These are phyloP conservation scores for Orestias chungarensis DNA, from an alignment of 2,797 vertebrate species.

Conservation along the genomic window DNA sequence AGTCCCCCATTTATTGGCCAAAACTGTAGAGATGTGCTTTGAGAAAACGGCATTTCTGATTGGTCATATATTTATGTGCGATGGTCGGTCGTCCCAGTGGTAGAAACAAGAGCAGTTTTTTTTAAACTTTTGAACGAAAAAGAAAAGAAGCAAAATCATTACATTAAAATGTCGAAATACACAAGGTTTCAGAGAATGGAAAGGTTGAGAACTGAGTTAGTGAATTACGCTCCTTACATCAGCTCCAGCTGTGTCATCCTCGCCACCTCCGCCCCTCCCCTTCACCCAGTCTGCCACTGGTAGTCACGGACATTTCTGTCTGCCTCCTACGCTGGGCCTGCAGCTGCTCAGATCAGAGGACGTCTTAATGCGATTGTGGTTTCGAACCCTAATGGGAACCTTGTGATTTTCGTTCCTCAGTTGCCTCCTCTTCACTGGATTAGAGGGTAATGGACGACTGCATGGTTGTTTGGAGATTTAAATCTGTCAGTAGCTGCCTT, in stretches of 20 bases:
- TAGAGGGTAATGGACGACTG: constrained; percentile 60
- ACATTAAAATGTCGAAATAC: too few species aligned
- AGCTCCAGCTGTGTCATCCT: constrained; percentile 59
- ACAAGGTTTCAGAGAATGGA: background rate
- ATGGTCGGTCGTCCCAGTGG: too few species aligned
- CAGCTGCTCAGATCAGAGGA: constrained; percentile 35
- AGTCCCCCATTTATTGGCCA: background rate
- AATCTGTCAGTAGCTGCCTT: constrained; percentile 16
- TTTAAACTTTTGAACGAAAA: background rate
- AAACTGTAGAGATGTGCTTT: background rate
- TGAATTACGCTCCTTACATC: constrained; percentile 14
- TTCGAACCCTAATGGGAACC: constrained; percentile 56
- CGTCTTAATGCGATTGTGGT: constrained; percentile 20
- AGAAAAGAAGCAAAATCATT: background rate
- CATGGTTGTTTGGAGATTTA: constrained; percentile 47
- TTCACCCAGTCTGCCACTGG: constrained; percentile 26
- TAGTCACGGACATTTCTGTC: constrained; percentile 26
- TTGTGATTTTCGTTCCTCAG: constrained; percentile 61
- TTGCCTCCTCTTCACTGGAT: constrained; percentile 46
- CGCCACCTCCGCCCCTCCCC: background rate
- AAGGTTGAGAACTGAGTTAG: background rate
- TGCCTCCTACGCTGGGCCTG: constrained; percentile 20
- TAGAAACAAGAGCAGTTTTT: background rate
- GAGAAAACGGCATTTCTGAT: background rate
- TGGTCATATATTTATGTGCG: too few species aligned